Evolutionary conservation across 2,888 invertebrate species (phyloP), one percentile per base, ranked within the genome.

Genomic region (Epistrophe grossulariae): DNA sequence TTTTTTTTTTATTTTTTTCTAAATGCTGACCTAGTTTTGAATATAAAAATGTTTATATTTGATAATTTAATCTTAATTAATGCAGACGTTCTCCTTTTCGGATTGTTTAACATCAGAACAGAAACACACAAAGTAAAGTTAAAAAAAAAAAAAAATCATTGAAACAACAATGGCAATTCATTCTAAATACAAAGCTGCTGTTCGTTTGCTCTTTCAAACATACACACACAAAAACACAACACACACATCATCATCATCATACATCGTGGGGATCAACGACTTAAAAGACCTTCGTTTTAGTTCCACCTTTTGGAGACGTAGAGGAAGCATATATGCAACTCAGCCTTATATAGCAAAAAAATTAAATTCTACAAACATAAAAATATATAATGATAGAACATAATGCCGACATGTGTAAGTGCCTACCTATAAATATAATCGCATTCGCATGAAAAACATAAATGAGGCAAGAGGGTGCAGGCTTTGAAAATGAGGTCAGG

Each of bases 41-140:
- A 59, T 52, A 79, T 70, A 68, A 79, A 76, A 85, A 77, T 68
- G 28, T 55, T 40, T 70, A n/a, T 66, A 62, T 87, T 87, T 76
- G 83, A 76, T 76, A 87, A 87, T 83, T 87, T 83, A 83, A 79
- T 87, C 87, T 83, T 87, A 87, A 87, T 88, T 80, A 82, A 88
- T 85, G 84, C 88, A 84, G 88, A 82, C 88, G 84, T 83, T 88
- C 88, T 88, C 82, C 79, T 79, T 84, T 88, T 76, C 74, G 59
- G 50, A 78, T 85, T 81, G 77, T 80, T 84, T 66, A 81, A 81
- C 81, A 68, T 48, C 66, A 68, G 52, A 85, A 80, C 59, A 31
- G 59, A 72, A 68, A 79, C 48, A 76, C 57, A 52, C 72, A 64
- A 40, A 57, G 48, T 15, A 62, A 24, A 24, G 1, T 8, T n/a